A percentile compares a stretch with the other conserved stretches of the same genome.
Evolutionary conservation across 2,888 invertebrate species (phyloP).

Genomic region (Cephus pulcher): DNA sequence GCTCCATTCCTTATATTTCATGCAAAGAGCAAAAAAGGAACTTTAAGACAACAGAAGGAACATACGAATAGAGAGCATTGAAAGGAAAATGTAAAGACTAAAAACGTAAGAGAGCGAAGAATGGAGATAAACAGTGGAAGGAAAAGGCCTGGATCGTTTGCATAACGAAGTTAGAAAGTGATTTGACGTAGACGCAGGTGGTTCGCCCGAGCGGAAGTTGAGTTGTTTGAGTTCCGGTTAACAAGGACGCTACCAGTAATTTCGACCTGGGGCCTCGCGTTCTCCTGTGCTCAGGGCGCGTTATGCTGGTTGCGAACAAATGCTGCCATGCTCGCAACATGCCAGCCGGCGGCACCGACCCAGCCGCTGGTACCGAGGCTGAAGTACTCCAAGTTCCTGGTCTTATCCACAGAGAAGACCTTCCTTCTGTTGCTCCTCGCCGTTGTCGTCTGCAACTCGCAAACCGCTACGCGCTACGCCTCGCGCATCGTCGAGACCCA

Average conservation of each 20-base stretch:
- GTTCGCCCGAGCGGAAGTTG: not conserved
- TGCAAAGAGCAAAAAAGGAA: not conserved
- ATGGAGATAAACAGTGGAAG: not conserved
- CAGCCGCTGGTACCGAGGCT: slow-evolving; percentile 56
- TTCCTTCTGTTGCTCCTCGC: slow-evolving; percentile 34
- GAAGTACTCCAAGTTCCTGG: slow-evolving; percentile 13
- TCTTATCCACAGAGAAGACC: not conserved
- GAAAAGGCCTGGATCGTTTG: slow-evolving; percentile 23
- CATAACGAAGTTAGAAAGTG: slow-evolving; percentile 39
- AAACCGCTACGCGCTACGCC: slow-evolving; percentile 76
- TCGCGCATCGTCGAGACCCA: slow-evolving; percentile 85
- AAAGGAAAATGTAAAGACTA: slow-evolving; percentile 5
- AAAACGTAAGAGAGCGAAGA: not conserved
- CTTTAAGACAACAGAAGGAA: not conserved
- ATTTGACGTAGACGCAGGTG: slow-evolving; percentile 27
- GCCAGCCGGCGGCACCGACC: slow-evolving; percentile 60
- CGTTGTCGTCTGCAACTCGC: slow-evolving; percentile 37
- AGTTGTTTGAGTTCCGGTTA: not conserved
- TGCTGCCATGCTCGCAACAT: slow-evolving; percentile 64
- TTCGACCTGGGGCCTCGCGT: slow-evolving; percentile 11
- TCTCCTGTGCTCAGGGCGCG: slow-evolving; percentile 31
- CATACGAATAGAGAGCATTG: not conserved
- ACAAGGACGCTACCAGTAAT: not conserved
- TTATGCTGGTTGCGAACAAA: slow-evolving; percentile 61
- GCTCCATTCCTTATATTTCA: not conserved